Evolutionary conservation across 2,888 invertebrate species (phyloP).

Genomic region (Scelioninae gen. 2): DNA sequence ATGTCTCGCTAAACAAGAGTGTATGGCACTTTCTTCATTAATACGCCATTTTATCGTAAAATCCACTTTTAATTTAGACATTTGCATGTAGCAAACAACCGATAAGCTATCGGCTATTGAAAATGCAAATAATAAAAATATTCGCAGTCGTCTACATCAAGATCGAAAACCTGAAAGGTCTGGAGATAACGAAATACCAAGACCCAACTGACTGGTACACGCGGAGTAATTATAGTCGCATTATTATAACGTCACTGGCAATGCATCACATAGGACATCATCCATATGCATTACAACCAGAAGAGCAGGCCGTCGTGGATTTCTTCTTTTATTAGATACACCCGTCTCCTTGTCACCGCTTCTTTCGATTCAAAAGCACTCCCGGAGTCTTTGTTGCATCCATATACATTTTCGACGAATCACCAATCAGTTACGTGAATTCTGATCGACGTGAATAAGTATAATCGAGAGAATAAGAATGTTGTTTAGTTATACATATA

Average conservation of each 20-base stretch:
- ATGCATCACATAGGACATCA: constrained; percentile 66
- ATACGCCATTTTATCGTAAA: constrained; percentile 59
- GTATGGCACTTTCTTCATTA: constrained; percentile 25
- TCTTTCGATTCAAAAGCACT: constrained; percentile 44
- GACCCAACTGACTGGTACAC: constrained; percentile 46
- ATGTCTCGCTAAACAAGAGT: constrained; percentile 69
- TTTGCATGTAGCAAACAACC: constrained; percentile 10
- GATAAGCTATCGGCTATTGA: constrained; percentile 34
- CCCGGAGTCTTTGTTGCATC: constrained; percentile 4
- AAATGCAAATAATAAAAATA: not conserved
- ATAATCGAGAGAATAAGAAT: not conserved
- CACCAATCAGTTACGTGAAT: constrained; percentile 25
- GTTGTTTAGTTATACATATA: too few relatives aligned
- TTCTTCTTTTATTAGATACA: not conserved
- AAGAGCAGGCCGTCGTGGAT: constrained; percentile 56
- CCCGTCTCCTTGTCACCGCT: constrained; percentile 51
- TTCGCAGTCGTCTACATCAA: not conserved
- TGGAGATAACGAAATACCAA: constrained; percentile 43
- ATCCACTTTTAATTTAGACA: constrained; percentile 39
- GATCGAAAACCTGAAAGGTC: not conserved
- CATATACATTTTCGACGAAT: constrained; percentile 4
- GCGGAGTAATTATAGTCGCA: constrained; percentile 70
- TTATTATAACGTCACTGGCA: constrained; percentile 72
- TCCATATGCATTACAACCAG: constrained; percentile 66
- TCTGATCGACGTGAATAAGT: not conserved